Evolutionary conservation across 1,140 invertebrate species (phyloP).

Genomic region (Oryctes rhinoceros): DNA sequence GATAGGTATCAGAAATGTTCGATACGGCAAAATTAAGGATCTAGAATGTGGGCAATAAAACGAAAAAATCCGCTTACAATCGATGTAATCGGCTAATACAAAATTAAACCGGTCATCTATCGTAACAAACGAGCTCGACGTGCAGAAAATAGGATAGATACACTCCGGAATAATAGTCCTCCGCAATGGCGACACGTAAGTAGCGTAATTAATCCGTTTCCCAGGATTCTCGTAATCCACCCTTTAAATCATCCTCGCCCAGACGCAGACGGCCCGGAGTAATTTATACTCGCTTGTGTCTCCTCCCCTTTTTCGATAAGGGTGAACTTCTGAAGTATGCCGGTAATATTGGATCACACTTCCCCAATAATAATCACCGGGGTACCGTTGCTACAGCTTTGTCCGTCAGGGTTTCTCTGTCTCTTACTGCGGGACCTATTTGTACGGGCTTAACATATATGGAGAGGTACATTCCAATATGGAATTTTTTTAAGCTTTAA

Average conservation of each 20-base stretch:
- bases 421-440: neutral
- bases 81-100: too few species aligned
- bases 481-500: too few species aligned
- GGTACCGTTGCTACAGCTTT: neutral
- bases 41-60: too few species aligned
- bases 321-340: constrained; percentile 13
- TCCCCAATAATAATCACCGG: constrained; percentile 7
- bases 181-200: neutral
- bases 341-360: constrained; percentile 10
- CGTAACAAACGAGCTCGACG: too few species aligned
- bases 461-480: too few species aligned
- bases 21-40: too few species aligned
- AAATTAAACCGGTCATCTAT: too few species aligned
- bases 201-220: constrained; percentile 14
- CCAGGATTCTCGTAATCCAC: constrained; percentile 13
- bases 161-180: too few species aligned
- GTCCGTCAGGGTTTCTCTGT: neutral
- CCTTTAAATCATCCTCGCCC: neutral
- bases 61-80: too few species aligned
- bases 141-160: too few species aligned
- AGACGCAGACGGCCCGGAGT: constrained; percentile 1
- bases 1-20: too few species aligned
- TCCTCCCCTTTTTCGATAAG: constrained; percentile 4
- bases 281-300: constrained; percentile 1
- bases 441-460: neutral